A percentile compares a stretch with the other conserved stretches of the same genome.
Evolutionary conservation across 2,797 vertebrate genomes (phyloP).

Genomic region (Chaetodon trifasciatus): DNA sequence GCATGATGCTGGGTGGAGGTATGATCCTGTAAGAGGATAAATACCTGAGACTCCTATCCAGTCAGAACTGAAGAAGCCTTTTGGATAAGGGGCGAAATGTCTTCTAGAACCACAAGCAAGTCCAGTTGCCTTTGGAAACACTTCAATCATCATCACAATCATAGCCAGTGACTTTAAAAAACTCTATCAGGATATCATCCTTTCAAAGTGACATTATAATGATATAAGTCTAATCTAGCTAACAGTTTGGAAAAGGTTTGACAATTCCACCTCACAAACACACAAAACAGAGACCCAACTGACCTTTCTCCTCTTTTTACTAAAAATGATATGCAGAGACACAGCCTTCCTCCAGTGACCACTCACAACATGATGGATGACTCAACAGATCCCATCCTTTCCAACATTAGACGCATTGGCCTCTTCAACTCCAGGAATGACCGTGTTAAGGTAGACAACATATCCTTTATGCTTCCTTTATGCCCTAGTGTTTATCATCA

Average conservation of each 20-base stretch:
- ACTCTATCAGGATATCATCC: background rate
- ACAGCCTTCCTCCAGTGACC: slow-evolving; percentile 94
- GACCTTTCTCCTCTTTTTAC: background rate
- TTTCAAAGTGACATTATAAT: background rate
- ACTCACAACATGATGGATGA: slow-evolving; percentile 98
- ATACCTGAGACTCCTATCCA: too few relatives aligned
- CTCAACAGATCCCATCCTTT: slow-evolving; percentile 91
- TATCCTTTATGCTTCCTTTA: background rate
- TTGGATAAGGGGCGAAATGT: too few relatives aligned
- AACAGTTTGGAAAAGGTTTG: background rate
- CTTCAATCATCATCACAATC: too few relatives aligned
- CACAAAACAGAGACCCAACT: background rate
- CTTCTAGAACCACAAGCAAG: too few relatives aligned
- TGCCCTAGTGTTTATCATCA: background rate
- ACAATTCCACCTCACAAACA: background rate
- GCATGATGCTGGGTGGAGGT: too few relatives aligned
- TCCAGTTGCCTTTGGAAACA: too few relatives aligned
- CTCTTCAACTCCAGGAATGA: slow-evolving; percentile 94
- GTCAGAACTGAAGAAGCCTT: too few relatives aligned
- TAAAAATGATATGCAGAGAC: slow-evolving; percentile 84
- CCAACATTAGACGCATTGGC: slow-evolving; percentile 91
- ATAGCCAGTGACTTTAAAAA: too few relatives aligned
- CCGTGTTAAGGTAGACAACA: slow-evolving; percentile 90
- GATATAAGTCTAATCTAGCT: background rate
- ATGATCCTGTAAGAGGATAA: too few relatives aligned